These are phyloP conservation scores for Patella depressa DNA, from an alignment of 2,888 invertebrate species.

Conservation along the genomic window DNA sequence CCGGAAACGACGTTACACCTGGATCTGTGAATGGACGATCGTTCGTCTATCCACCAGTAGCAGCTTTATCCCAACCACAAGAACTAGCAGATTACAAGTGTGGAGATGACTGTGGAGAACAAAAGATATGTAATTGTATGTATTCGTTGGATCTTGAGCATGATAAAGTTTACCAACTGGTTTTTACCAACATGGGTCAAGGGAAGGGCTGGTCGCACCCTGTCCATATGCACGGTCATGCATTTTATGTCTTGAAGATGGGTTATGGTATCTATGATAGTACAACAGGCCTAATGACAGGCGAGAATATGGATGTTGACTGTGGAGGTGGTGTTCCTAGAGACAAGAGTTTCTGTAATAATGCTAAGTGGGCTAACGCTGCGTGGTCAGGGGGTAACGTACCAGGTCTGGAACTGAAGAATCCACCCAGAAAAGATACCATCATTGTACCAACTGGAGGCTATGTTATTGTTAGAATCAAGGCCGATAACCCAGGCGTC, in stretches of 20 bases:
- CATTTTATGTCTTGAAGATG: slow-evolving; percentile 59
- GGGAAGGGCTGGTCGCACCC: slow-evolving; percentile 58
- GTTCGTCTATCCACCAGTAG: slow-evolving; percentile 43
- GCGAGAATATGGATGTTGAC: slow-evolving; percentile 19
- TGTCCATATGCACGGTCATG: slow-evolving; percentile 63
- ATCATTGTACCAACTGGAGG: slow-evolving; percentile 65
- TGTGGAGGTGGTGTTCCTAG: slow-evolving; percentile 16
- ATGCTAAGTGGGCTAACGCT: slow-evolving; percentile 54
- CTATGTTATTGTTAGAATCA: slow-evolving; percentile 62
- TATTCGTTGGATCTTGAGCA: slow-evolving; percentile 43
- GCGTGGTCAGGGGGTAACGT: slow-evolving; percentile 54
- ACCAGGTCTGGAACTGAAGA: slow-evolving; percentile 50
- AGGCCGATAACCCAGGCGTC: slow-evolving; percentile 64
- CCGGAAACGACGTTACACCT: slow-evolving; percentile 44
- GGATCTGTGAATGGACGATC: slow-evolving; percentile 54
- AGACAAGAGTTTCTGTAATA: slow-evolving; percentile 51
- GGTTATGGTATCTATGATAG: slow-evolving; percentile 39
- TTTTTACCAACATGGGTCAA: slow-evolving; percentile 51
- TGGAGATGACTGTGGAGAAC: slow-evolving; percentile 42
- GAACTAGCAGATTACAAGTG: slow-evolving; percentile 38
- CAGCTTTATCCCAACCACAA: slow-evolving; percentile 48
- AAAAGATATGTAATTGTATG: slow-evolving; percentile 52
- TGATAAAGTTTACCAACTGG: slow-evolving; percentile 52
- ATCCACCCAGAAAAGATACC: slow-evolving; percentile 62
- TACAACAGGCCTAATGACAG: slow-evolving; percentile 22